phyloP scores from a whole-genome alignment of 2,113 vertebrate genomes.

The Aphelocoma coerulescens region DNA sequence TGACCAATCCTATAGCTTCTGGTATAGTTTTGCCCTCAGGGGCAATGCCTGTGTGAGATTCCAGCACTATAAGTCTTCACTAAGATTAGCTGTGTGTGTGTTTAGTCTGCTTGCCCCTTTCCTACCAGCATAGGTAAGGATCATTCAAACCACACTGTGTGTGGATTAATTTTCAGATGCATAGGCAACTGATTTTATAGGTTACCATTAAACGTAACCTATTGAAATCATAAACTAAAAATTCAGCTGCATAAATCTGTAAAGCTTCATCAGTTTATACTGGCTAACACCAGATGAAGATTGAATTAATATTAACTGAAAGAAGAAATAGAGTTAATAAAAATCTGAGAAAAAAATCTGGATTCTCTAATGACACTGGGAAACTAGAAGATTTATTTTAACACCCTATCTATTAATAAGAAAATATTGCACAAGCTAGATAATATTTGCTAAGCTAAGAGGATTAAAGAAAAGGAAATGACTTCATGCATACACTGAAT shows the following conservation, averaged over 20 bases:
- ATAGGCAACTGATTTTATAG: background rate
- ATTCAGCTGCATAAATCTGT: background rate
- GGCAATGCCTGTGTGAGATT: background rate
- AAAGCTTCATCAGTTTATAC: background rate
- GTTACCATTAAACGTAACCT: background rate
- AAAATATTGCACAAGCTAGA: background rate
- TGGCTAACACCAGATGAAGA: background rate
- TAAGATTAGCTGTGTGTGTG: background rate
- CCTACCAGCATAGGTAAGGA: background rate
- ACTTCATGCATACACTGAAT: background rate
- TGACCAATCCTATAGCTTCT: background rate
- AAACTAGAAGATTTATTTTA: background rate
- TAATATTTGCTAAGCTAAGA: background rate
- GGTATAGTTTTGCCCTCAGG: background rate
- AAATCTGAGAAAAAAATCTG: background rate
- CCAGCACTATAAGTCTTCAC: background rate
- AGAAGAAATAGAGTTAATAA: constrained; percentile 11
- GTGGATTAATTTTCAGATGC: background rate
- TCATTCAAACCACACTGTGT: background rate
- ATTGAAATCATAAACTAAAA: background rate
- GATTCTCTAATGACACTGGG: background rate
- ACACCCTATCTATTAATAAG: background rate
- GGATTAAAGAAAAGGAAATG: background rate
- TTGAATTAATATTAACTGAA: constrained; percentile 1
- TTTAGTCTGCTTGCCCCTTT: background rate